Evolutionary conservation across 2,797 vertebrate species (phyloP), one percentile per base, ranked within the genome.

Genomic region (Sebastolobus altivelis): DNA sequence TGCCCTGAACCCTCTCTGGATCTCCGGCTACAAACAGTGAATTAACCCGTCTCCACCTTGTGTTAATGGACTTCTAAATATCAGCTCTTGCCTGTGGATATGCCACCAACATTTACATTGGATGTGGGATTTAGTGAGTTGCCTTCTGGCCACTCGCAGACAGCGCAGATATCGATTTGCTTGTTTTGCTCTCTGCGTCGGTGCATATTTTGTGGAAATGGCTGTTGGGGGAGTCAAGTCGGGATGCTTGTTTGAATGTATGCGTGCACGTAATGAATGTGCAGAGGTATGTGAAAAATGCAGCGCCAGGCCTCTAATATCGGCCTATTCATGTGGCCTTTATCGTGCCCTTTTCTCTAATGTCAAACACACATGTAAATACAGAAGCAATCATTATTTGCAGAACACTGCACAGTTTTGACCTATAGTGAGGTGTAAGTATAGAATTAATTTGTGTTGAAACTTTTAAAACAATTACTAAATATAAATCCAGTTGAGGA

Each of bases 1-100:
- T 85, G 73, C 87, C 87, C 69, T 65, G 38, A 88, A 80, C 72
- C 81, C 80, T 86, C 84, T 75, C 82, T 60, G 79, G 87, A 87
- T 90, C 86, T 80, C 66, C 11, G 29, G 80, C 86, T 87, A 86
- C 91, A 92, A 89, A 90, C 85, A 91, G 88, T 89, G 83, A 93
- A 95, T 95, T 94, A 95, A 93, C 92, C 93, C 87, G 86, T 93
- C 86, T 88, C 84, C 80, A 75, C 86, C 93, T 88, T 75, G 70
- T 88, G 87, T 92, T 95, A 95, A 95, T 95, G 92, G 90, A 94
- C 93, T 94, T 92, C 91, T 93, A 94, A 96, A 95, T 94, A 95
- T 90, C 94, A 95, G 73, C 82, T 75, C 63, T 87, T 77, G 92
- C 93, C 93, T 87, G 75, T 88, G 91, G 93, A 92, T 87, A 91